Evolutionary conservation across 2,113 vertebrate species (phyloP), one percentile per base, ranked within the genome.

Genomic region (Macrotus californicus): DNA sequence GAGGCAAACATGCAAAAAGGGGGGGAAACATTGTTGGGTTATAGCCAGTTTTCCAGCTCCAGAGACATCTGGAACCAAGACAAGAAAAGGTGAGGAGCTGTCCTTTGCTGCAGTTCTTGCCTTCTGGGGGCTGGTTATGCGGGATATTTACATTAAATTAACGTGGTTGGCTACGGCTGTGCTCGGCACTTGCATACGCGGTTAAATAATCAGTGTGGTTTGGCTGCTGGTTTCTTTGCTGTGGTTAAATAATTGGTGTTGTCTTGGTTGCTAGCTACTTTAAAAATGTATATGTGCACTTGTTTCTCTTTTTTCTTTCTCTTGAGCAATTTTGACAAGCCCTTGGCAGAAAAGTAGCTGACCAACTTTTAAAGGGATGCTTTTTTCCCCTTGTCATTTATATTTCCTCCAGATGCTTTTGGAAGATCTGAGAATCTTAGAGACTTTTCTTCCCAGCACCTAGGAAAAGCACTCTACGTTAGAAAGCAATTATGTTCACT

Each of bases 161-260:
- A 94, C 5, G 52, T 82, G 91, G 96, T 94, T 91, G 96, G 75
- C 95, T 73, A 61, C 26, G 93, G 79, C 96, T 87, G 69, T 64
- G 89, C 50, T 96, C 82, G 73, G 96, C 97, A 94, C 93, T 96
- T 93, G 95, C 93, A 73, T 96, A 91, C 34, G 83, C 14, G 95
- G 97, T 97, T 97, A 97, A 96, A 97, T 97, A 92, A 97, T 96
- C 94, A 96, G 87, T 97, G 97, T 97, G 97, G 97, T 97, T 97
- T 96, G 96, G 91, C 95, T 95, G 96, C 91, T 96, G 96, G 96
- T 95, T 95, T 83, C 96, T 98, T 96, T 97, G 87, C 93, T 97
- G 97, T 97, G 97, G 97, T 97, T 97, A 95, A 97, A 96, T 97
- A 96, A 97, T 97, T 95, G 96, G 95, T 89, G 91, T 95, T 96